A percentile compares a stretch with the other conserved stretches of the same genome.
Evolutionary conservation across 2,888 invertebrate species (phyloP).

Genomic region (Trilocha varians): DNA sequence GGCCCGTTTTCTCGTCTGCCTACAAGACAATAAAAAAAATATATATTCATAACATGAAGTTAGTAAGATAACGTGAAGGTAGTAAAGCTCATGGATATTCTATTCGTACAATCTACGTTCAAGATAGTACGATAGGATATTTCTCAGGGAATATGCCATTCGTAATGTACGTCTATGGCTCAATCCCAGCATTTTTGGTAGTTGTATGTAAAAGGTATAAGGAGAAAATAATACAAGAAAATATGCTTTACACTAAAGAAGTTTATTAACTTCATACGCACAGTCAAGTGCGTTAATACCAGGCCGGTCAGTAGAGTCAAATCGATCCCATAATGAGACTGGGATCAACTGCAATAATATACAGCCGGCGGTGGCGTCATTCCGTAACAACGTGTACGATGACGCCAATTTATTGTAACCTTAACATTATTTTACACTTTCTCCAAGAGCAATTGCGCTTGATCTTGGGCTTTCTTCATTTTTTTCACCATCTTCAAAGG

Average conservation of each 20-base stretch:
- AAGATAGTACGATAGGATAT: too few species aligned
- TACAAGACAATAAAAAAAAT: too few species aligned
- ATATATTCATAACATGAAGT: too few species aligned
- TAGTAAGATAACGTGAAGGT: too few species aligned
- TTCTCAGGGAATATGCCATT: too few species aligned
- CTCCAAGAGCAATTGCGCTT: conserved; percentile 46
- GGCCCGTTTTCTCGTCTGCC: too few species aligned
- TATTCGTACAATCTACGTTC: too few species aligned
- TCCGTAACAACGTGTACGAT: conserved; percentile 20
- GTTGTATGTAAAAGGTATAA: background rate
- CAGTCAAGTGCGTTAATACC: conserved; percentile 48
- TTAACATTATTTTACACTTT: conserved; percentile 38
- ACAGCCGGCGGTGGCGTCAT: conserved; percentile 24
- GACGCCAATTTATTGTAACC: conserved; percentile 27
- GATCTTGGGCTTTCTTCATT: conserved; percentile 37
- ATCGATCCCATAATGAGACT: conserved; percentile 21
- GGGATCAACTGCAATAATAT: conserved; percentile 20
- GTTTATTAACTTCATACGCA: conserved; percentile 59
- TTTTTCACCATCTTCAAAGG: conserved; percentile 40
- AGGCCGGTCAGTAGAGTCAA: conserved; percentile 43
- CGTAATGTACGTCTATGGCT: too few species aligned
- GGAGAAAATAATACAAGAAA: conserved; percentile 19
- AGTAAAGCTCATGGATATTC: too few species aligned
- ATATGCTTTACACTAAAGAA: conserved; percentile 62
- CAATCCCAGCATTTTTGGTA: too few species aligned